Conservation (phyloP, 2,888 invertebrate species). For the Amphimallon solstitiale region DNA sequence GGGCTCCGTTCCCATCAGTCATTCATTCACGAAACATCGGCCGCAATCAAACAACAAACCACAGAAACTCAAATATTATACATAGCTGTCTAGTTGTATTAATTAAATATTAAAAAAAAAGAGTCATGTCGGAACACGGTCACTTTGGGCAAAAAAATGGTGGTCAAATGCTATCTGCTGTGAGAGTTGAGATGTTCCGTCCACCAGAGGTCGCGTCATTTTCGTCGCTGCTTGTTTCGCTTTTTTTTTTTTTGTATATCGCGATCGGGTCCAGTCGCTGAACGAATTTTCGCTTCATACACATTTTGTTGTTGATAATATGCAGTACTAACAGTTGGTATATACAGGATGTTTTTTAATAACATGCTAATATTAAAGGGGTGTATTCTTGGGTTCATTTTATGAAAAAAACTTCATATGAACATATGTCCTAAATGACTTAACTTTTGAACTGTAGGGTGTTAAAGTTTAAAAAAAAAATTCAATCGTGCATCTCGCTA, state of each 20-base stretch:
- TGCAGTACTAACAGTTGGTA: no score
- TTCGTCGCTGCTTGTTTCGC: not conserved
- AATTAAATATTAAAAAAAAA: conserved; percentile 29
- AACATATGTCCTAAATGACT: no score
- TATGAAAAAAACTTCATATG: no score
- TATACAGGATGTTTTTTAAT: no score
- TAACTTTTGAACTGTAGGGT: no score
- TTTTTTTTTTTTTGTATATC: not conserved
- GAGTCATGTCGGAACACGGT: conserved; percentile 36
- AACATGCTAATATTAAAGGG: no score
- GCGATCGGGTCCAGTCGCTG: conserved; percentile 28
- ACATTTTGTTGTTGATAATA: conserved; percentile 10
- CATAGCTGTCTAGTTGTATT: conserved; percentile 34
- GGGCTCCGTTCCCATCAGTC: not conserved
- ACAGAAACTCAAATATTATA: conserved; percentile 43
- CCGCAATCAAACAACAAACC: conserved; percentile 41
- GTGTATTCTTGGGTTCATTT: no score
- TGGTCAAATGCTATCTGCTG: conserved; percentile 36
- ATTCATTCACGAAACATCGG: not conserved
- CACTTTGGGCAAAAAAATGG: conserved; percentile 28
- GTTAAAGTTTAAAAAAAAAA: no score
- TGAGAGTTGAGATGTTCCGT: conserved; percentile 33
- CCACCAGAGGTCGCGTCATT: conserved; percentile 18
- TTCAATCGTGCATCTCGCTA: no score
- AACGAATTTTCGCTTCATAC: conserved; percentile 29